Evolutionary conservation across 1,140 invertebrate species (phyloP).

Genomic region (Drosophila prosaltans): DNA sequence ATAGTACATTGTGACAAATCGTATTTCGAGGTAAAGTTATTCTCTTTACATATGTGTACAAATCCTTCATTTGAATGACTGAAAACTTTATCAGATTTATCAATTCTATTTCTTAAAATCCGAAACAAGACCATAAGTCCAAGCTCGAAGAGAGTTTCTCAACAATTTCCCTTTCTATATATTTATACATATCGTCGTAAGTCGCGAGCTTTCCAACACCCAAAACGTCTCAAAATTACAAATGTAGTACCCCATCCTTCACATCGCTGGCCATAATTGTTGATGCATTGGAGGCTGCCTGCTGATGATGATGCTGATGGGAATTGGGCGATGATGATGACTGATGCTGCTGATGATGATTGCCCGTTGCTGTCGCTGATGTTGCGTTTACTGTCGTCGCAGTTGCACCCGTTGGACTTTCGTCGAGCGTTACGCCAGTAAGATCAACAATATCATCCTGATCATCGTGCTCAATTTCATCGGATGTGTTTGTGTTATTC

Average conservation of each 20-base stretch:
- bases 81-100: not conserved
- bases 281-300: constrained; percentile 74
- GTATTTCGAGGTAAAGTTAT: no score
- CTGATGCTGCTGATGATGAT: constrained; percentile 19
- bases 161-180: constrained; percentile 7
- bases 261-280: constrained; percentile 76
- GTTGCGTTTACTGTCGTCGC: constrained; percentile 9
- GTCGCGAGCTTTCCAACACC: constrained; percentile 14
- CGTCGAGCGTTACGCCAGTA: constrained; percentile 84
- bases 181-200: constrained; percentile 6
- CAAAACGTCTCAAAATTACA: constrained; percentile 41
- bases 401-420: constrained; percentile 54
- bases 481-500: constrained; percentile 85
- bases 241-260: constrained; percentile 80
- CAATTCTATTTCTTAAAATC: not conserved
- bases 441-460: constrained; percentile 89
- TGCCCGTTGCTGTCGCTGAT: constrained; percentile 17
- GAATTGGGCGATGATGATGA: constrained; percentile 53
- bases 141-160: not conserved
- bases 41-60: no score
- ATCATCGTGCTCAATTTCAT: constrained; percentile 86
- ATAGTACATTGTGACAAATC: no score
- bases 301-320: constrained; percentile 69
- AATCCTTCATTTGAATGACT: no score
- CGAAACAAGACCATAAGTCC: not conserved